phyloP scores from a whole-genome alignment of 2,113 vertebrate genomes.

The Equus przewalskii region DNA sequence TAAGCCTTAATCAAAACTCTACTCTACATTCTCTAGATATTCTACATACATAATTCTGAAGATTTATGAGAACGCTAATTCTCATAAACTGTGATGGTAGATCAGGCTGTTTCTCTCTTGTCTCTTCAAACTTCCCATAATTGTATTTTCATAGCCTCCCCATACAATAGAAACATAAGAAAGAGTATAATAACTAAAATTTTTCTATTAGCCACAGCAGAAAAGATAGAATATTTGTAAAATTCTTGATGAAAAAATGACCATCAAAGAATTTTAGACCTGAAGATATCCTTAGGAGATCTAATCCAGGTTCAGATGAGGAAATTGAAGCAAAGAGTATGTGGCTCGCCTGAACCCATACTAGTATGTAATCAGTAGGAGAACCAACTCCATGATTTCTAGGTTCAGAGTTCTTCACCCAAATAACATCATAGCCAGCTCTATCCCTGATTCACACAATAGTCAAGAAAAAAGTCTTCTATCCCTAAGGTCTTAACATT shows the following conservation, averaged over 20 bases:
- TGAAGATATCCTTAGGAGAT: not conserved
- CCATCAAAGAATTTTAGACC: constrained; percentile 17
- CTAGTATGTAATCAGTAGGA: not conserved
- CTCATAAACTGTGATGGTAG: not conserved
- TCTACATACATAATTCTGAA: constrained; percentile 33
- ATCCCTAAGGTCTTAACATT: not conserved
- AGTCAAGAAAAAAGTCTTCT: constrained; percentile 36
- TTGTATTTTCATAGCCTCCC: not conserved
- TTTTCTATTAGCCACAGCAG: constrained; percentile 5
- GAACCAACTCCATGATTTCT: not conserved
- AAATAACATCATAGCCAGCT: not conserved
- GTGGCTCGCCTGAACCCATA: not conserved
- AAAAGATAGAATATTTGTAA: constrained; percentile 17
- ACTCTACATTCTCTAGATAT: not conserved
- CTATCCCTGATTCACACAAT: not conserved
- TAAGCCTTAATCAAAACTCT: not conserved
- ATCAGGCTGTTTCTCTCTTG: not conserved
- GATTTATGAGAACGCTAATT: constrained; percentile 33
- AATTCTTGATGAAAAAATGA: constrained; percentile 50
- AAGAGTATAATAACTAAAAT: not conserved
- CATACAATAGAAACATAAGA: not conserved
- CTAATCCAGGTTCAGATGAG: not conserved
- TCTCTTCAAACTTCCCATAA: constrained; percentile 14
- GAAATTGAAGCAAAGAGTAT: constrained; percentile 39
- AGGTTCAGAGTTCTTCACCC: constrained; percentile 26